A percentile compares a stretch with the other conserved stretches of the same genome.
Conservation (phyloP, 2,113 vertebrate species). For the Neogale vison region DNA sequence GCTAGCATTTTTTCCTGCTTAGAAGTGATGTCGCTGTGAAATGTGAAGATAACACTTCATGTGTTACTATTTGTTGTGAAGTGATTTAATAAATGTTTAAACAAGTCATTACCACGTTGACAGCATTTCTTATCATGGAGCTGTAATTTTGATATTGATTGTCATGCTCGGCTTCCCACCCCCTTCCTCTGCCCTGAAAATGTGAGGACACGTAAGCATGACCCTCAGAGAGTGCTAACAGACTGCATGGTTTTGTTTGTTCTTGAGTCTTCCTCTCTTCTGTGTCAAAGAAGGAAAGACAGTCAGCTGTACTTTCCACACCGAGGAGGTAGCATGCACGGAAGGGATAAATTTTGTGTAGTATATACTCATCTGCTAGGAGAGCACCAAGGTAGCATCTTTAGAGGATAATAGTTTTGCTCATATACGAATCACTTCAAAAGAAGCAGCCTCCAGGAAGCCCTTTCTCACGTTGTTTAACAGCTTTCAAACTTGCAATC, state of each 20-base stretch:
- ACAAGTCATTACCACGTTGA: slow-evolving; percentile 74
- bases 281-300: background rate
- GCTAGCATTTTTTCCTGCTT: slow-evolving; percentile 71
- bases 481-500: background rate
- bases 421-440: background rate
- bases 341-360: background rate
- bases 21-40: slow-evolving; percentile 68
- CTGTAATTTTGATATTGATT: slow-evolving; percentile 58
- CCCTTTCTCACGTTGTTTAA: background rate
- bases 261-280: background rate
- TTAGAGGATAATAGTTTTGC: background rate
- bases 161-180: slow-evolving; percentile 20
- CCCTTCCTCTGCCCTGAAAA: slow-evolving; percentile 35
- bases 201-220: background rate
- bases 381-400: background rate
- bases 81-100: slow-evolving; percentile 84
- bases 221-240: slow-evolving; percentile 18
- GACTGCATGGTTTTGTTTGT: background rate
- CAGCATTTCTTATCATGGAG: slow-evolving; percentile 65
- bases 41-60: slow-evolving; percentile 77
- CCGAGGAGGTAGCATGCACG: background rate
- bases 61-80: slow-evolving; percentile 84
- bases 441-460: background rate
- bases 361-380: background rate
- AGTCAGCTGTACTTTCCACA: background rate